Evolutionary conservation across 2,113 vertebrate species (phyloP).

Genomic region (Daboia siamensis): DNA sequence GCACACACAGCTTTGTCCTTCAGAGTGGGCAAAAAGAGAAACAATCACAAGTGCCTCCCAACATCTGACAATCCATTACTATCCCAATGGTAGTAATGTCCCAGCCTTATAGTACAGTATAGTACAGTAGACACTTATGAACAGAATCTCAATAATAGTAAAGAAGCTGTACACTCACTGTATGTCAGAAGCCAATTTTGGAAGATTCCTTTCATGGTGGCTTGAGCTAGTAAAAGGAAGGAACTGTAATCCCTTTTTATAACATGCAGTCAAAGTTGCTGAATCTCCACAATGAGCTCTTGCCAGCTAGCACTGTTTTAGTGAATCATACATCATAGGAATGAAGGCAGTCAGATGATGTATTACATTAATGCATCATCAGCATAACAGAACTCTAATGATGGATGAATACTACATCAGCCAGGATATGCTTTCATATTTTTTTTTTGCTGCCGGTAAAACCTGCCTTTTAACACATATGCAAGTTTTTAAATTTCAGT

Average conservation of each 20-base stretch:
- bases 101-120: background rate
- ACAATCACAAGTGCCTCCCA: background rate
- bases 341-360: slow-evolving; percentile 63
- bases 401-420: slow-evolving; percentile 68
- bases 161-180: background rate
- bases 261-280: slow-evolving; percentile 49
- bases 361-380: slow-evolving; percentile 69
- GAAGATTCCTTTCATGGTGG: background rate
- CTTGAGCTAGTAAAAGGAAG: slow-evolving; percentile 8
- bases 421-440: slow-evolving; percentile 62
- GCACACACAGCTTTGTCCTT: background rate
- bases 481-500: slow-evolving; percentile 40
- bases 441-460: slow-evolving; percentile 42
- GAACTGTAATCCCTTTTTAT: slow-evolving; percentile 41
- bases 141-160: background rate
- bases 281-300: slow-evolving; percentile 49
- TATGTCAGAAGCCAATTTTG: slow-evolving; percentile 17
- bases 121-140: background rate
- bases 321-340: slow-evolving; percentile 59
- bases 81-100: background rate
- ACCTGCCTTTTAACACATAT: slow-evolving; percentile 22
- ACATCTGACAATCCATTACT: background rate
- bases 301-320: slow-evolving; percentile 44
- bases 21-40: background rate
- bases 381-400: slow-evolving; percentile 54